phyloP scores from a whole-genome alignment of 2,888 invertebrate genomes.

The Alloplasta piceator region DNA sequence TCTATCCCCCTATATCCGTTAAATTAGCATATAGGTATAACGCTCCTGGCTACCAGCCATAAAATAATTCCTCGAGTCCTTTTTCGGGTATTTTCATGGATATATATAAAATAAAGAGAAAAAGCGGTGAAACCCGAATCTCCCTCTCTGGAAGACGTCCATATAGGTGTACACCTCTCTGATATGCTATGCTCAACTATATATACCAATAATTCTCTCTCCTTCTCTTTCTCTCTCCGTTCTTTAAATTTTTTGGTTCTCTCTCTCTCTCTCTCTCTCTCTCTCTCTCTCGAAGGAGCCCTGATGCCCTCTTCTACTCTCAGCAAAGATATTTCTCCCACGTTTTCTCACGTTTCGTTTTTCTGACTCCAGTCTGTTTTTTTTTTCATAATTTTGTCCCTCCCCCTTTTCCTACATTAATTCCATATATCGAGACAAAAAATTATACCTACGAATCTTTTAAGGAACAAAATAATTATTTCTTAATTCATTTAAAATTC shows the following conservation, averaged over 20 bases:
- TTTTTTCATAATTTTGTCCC: background rate
- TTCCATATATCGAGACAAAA: too few relatives aligned
- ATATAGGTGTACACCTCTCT: conserved; percentile 55
- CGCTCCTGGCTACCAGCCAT: conserved; percentile 71
- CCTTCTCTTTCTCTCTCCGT: background rate
- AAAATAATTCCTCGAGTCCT: conserved; percentile 67
- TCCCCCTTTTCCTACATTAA: background rate
- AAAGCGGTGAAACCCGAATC: conserved; percentile 69
- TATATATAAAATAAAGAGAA: conserved; percentile 64
- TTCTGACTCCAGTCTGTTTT: conserved; percentile 4
- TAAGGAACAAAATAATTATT: too few relatives aligned
- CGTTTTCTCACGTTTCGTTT: conserved; percentile 46
- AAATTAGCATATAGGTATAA: conserved; percentile 77
- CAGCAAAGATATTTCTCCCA: conserved; percentile 45
- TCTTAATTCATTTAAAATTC: too few relatives aligned
- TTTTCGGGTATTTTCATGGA: conserved; percentile 67
- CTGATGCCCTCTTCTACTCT: conserved; percentile 49
- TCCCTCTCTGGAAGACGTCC: conserved; percentile 49
- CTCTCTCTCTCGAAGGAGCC: conserved; percentile 33
- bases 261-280: conserved; percentile 35
- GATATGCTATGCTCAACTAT: conserved; percentile 40
- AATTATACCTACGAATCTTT: too few relatives aligned
- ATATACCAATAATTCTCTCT: conserved; percentile 9
- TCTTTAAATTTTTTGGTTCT: conserved; percentile 10
- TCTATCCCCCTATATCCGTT: conserved; percentile 67